Base-by-base conservation (phyloP, 1,140 invertebrate genomes). In the Polypedilum pembai region DNA sequence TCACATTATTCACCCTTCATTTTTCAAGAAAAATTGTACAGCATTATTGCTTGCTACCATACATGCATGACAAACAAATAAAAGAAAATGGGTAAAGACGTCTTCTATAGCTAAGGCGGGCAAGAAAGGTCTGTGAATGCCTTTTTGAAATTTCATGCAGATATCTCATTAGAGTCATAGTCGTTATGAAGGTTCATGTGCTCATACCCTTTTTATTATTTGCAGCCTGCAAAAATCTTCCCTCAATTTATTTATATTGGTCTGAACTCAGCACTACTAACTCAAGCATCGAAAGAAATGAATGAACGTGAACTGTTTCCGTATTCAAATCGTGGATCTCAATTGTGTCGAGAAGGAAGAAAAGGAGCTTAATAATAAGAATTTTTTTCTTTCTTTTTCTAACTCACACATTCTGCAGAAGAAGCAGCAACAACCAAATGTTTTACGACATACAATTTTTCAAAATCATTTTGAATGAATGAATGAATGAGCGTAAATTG, bases 141-240 rank as follows among this genome's bases (percentile, higher is more conserved):
- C 45, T 56, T 56, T 15, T 72, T 41, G 77, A 76, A 73, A 21
- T 66, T 40, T 45, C 20, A 40, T 74, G 24, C 17, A 40, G 63
- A 69, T 75, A 56, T 12, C 45, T 56, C 45, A 56, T 56, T 56
- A 56, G 4, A 56, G 45, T n/a, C 12, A 56, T 56, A 8, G 45
- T 56, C 45, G 45, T 56, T 56, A 56, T 56, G 12, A n/a, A 56
- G 45, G 45, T 56, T 56, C 41, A 33, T 33, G n/a, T n/a, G 24
- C 24, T 33, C 45, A 56, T 56, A 56, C 45, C 45, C 45, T 56
- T 56, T 56, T 45, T 45, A 12, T 33, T 33, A 33, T 33, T 33
- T 33, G 24, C 5, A 33, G 24, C 2, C 24, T 33, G 24, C 2
- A 33, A 33, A 33, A 33, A 33, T 33, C 24, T 15, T 4, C 45